A percentile compares a stretch with the other conserved stretches of the same genome.
These are phyloP conservation scores for Sceloporus undulatus DNA, from an alignment of 2,113 vertebrate species.

Conservation along the genomic window DNA sequence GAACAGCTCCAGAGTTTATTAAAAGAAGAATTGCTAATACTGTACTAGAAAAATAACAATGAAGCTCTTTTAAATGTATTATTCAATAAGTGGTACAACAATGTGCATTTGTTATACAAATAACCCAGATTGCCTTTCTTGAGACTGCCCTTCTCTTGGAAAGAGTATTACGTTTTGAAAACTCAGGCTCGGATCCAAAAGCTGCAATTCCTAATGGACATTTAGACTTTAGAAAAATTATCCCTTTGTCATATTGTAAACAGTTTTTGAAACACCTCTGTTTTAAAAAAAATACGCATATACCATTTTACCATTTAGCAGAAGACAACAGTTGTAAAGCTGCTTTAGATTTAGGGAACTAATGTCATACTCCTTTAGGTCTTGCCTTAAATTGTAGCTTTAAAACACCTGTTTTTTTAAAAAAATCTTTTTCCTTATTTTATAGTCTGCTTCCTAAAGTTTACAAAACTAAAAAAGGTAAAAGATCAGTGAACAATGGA, in stretches of 20 bases:
- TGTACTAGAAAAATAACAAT: not conserved
- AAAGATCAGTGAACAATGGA: too few relatives aligned
- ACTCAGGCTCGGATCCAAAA: not conserved
- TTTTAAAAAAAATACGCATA: not conserved
- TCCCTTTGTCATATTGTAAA: not conserved
- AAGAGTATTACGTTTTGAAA: not conserved
- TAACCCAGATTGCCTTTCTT: too few relatives aligned
- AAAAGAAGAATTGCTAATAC: too few relatives aligned
- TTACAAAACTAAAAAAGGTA: too few relatives aligned
- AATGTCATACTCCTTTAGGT: too few relatives aligned
- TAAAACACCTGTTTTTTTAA: too few relatives aligned
- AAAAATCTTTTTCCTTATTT: too few relatives aligned
- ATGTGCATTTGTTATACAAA: not conserved
- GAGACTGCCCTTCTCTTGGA: not conserved
- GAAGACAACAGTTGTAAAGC: too few relatives aligned
- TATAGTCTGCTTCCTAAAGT: too few relatives aligned
- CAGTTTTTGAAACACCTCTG: not conserved
- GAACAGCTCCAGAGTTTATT: not conserved
- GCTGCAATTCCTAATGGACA: not conserved
- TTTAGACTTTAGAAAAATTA: not conserved
- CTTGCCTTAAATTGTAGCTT: too few relatives aligned
- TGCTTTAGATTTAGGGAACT: too few relatives aligned
- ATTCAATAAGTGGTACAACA: not conserved
- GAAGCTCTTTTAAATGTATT: not conserved
- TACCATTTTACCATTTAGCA: not conserved